Evolutionary conservation across 2,797 vertebrate species (phyloP).

Genomic region (Spinus pinus): DNA sequence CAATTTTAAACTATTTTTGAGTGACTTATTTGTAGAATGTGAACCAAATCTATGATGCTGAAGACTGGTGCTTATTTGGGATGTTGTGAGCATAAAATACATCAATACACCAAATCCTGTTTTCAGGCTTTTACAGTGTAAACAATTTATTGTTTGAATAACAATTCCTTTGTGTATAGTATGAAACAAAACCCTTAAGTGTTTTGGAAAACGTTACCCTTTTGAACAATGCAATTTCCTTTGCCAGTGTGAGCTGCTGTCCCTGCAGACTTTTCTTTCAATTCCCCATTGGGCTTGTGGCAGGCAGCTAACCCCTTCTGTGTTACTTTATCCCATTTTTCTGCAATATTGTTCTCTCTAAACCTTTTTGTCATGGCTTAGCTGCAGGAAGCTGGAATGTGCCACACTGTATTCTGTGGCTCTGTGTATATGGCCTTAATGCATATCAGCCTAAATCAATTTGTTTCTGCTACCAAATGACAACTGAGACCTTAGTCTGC

Average conservation of each 20-base stretch:
- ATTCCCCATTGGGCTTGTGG: not conserved
- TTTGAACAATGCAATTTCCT: constrained; percentile 1
- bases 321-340: constrained; percentile 21
- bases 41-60: not conserved
- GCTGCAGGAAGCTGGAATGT: not conserved
- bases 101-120: not conserved
- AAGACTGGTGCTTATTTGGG: not conserved
- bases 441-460: not conserved
- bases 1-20: not conserved
- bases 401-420: not conserved
- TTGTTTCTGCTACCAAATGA: not conserved
- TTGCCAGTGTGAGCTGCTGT: not conserved
- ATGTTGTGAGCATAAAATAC: not conserved
- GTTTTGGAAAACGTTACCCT: not conserved
- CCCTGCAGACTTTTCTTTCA: not conserved
- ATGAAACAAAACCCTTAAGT: not conserved
- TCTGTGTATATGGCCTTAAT: not conserved
- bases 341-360: not conserved
- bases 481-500: not conserved
- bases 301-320: not conserved
- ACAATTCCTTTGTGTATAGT: not conserved
- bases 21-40: not conserved
- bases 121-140: not conserved
- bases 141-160: not conserved
- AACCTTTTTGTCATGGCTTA: constrained; percentile 10